Base-by-base conservation (phyloP, 2,888 invertebrate species). In the Heteropelma amictum region DNA sequence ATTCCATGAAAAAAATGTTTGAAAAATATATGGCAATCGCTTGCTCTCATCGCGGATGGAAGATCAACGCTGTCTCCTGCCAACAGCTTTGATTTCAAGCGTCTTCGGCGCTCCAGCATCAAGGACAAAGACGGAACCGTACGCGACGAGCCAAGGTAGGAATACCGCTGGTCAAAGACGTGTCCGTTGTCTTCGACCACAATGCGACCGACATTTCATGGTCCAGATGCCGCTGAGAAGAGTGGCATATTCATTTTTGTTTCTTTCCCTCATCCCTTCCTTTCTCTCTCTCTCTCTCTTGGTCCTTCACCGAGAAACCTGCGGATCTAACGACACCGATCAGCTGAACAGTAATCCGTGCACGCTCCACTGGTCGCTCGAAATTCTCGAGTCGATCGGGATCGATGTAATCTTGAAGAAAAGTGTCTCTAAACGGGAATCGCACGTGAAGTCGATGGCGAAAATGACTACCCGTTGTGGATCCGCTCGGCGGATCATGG, bases 131-230 rank as follows among this genome's bases (percentile, higher is more conserved):
- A 28, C 10, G 33, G 19, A 40, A 58, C 42, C 45, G 45, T 30
- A 45, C 21, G 33, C n/a, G 6, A 40, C 10, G 40, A 58, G 33
- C 17, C 21, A 12, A 40, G 21, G 40, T 23, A 26, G 28, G 40
- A 28, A 58, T 35, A 60, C 58, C 26, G 35, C 51, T 47, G 58
- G 26, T 65, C 45, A 7, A 21, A 54, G 60, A 45, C 53, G n/a
- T n/a, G n/a, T 28, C 23, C 47, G 21, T 45, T 45, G 42, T 40
- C 42, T 51, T 70, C 60, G 70, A 74, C 74, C 70, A 65, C 70
- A 54, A 58, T 73, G 65, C 74, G 74, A 74, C 74, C 74, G 74
- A 74, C 70, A 74, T 74, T 74, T 74, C 74, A 74, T 74, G 74
- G 74, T 74, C 74, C 70, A 70, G 70, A 74, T 74, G 74, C 65